Conservation (phyloP, 2,797 vertebrate genomes). For the Poecilia picta region DNA sequence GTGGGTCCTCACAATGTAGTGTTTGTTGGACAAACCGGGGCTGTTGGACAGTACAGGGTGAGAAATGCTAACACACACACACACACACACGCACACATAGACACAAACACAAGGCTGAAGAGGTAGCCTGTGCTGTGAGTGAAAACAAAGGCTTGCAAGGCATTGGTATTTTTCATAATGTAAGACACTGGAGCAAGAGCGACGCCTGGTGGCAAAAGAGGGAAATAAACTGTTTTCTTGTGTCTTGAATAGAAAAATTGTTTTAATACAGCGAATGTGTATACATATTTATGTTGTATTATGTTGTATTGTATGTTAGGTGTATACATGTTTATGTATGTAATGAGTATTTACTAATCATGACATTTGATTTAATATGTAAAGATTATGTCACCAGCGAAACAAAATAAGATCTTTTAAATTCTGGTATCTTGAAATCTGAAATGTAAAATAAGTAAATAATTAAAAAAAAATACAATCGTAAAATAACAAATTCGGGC, state of each 20-base stretch:
- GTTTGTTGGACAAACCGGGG: too few relatives aligned
- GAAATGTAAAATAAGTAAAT: too few relatives aligned
- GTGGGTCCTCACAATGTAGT: too few relatives aligned
- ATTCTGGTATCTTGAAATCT: too few relatives aligned
- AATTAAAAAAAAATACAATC: too few relatives aligned
- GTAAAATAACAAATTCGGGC: too few relatives aligned
- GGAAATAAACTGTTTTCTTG: slow-evolving; percentile 12
- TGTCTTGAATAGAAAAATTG: neutral
- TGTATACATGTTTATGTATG: too few relatives aligned
- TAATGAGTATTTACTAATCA: neutral
- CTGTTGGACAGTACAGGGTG: too few relatives aligned
- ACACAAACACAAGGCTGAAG: slow-evolving; percentile 28
- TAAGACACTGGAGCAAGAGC: slow-evolving; percentile 36
- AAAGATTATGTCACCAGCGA: neutral
- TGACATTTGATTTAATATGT: neutral
- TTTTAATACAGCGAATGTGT: neutral
- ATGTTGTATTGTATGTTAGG: too few relatives aligned
- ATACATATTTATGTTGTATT: too few relatives aligned
- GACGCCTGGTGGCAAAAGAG: slow-evolving; percentile 61
- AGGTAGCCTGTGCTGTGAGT: slow-evolving; percentile 28
- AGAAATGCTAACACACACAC: too few relatives aligned
- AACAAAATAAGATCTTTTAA: too few relatives aligned
- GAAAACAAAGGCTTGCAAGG: slow-evolving; percentile 51
- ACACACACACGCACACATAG: neutral
- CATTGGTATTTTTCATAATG: slow-evolving; percentile 18